These are phyloP conservation scores for Lithobates pipiens DNA, from an alignment of 2,797 vertebrate genomes.

Conservation along the genomic window DNA sequence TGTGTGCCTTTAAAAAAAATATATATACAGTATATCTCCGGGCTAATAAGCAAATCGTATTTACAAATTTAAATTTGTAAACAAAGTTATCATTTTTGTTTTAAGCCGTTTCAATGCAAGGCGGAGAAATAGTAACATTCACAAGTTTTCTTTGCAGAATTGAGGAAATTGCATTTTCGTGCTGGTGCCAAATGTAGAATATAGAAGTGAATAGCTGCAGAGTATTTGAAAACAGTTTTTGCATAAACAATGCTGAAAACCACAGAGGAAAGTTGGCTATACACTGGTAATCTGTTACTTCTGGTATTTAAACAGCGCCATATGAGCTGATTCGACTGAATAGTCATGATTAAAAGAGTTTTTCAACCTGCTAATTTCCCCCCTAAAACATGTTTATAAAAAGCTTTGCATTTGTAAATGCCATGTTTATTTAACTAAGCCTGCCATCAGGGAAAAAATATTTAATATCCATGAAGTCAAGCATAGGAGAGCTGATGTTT, in stretches of 20 bases:
- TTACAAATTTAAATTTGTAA: neutral
- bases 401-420: slow-evolving; percentile 57
- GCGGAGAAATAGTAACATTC: slow-evolving; percentile 29
- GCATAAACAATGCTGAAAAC: slow-evolving; percentile 59
- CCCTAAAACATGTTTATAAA: slow-evolving; percentile 64
- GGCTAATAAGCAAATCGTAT: slow-evolving; percentile 16
- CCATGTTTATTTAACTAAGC: slow-evolving; percentile 66
- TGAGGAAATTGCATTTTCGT: slow-evolving; percentile 63
- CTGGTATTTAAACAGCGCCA: slow-evolving; percentile 63
- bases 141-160: slow-evolving; percentile 40
- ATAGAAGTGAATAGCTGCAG: slow-evolving; percentile 56
- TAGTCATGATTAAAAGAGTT: slow-evolving; percentile 64
- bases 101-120: slow-evolving; percentile 7
- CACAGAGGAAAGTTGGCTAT: slow-evolving; percentile 59
- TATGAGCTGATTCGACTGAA: slow-evolving; percentile 67
- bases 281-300: slow-evolving; percentile 64
- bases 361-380: slow-evolving; percentile 66
- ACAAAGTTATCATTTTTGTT: neutral
- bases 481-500: slow-evolving; percentile 62
- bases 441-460: slow-evolving; percentile 58
- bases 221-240: slow-evolving; percentile 65
- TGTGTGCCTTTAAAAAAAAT: neutral
- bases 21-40: no score
- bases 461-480: slow-evolving; percentile 64
- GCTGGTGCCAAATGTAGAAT: slow-evolving; percentile 49